Conservation (phyloP, 2,113 vertebrate species). For the Saguinus midas region DNA sequence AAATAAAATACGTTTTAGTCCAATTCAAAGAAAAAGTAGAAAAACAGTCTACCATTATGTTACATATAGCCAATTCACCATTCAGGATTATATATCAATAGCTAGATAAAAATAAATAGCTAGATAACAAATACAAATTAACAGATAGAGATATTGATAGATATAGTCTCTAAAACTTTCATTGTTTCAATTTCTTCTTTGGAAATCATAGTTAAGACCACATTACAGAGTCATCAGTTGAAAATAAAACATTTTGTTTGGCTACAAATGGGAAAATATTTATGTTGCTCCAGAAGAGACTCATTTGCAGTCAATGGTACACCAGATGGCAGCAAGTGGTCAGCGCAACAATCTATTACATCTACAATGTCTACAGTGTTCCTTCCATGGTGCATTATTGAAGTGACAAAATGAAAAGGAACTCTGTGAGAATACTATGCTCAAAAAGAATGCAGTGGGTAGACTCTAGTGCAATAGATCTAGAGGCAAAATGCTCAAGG, state of each 20-base stretch:
- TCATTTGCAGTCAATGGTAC: not conserved
- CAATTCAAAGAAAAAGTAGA: not conserved
- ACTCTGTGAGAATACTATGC: not conserved
- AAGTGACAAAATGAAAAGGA: not conserved
- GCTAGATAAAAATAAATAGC: not conserved
- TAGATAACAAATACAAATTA: not conserved
- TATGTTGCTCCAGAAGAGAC: conserved; percentile 9
- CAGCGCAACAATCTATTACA: not conserved
- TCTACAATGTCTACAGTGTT: not conserved
- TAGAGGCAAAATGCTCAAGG: not conserved
- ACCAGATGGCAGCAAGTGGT: not conserved
- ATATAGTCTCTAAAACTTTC: not conserved
- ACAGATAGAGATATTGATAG: not conserved
- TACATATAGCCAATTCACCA: not conserved
- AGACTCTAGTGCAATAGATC: not conserved
- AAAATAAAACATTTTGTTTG: conserved; percentile 19
- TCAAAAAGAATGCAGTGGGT: not conserved
- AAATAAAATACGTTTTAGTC: not conserved
- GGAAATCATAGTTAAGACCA: not conserved
- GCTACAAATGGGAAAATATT: not conserved
- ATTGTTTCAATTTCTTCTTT: not conserved
- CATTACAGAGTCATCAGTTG: not conserved
- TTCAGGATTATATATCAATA: not conserved
- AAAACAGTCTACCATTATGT: not conserved
- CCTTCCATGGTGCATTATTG: not conserved